Base-by-base conservation (phyloP, 2,113 vertebrate species). In the Lagopus muta region DNA sequence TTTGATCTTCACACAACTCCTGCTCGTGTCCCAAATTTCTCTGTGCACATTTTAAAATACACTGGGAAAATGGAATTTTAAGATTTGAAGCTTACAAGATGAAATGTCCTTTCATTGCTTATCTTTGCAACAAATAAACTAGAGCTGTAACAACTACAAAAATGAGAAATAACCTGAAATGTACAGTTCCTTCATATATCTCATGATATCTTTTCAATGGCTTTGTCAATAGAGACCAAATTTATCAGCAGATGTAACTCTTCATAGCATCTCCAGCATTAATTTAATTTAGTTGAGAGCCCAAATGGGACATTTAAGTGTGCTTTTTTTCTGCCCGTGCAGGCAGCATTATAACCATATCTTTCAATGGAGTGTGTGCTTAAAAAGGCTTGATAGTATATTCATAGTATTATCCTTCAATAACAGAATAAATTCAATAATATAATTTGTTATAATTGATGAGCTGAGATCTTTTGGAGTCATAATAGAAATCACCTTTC, bases 1-100 rank as follows among this genome's bases (percentile, higher is more conserved):
- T 94, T 93, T 96, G 84, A 94, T 95, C 88, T 96, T 84, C 86
- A 95, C 78, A 92, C 65, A 64, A 61, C 58, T 28, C 24, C 55
- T 97, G 76, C 69, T 94, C 40, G 87, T 85, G 82, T 87, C 42
- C 65, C 50, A n/a, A 62, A 67, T 83, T 55, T 77, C 54, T 27
- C 11, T 83, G n/a, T 45, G 21, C 1, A 1, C 9, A n/a, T 79
- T 86, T 82, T 24, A 50, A 72, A 90, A 65, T 21, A 67, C 3
- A 38, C 3, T 18, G 2, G 50, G 4, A 13, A 71, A 11, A 65
- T 7, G 19, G 73, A 30, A 4, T 7, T 28, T 62, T 15, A 66
- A 80, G 8, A 64, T 75, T 38, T 62, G 9, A 86, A 45, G 5
- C 45, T 86, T 80, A 58, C 36, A 81, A 75, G 9, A 43, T 40